Evolutionary conservation across 2,113 vertebrate genomes (phyloP), one percentile per base, ranked within the genome.

Genomic region (Paraplagusia blochii): DNA sequence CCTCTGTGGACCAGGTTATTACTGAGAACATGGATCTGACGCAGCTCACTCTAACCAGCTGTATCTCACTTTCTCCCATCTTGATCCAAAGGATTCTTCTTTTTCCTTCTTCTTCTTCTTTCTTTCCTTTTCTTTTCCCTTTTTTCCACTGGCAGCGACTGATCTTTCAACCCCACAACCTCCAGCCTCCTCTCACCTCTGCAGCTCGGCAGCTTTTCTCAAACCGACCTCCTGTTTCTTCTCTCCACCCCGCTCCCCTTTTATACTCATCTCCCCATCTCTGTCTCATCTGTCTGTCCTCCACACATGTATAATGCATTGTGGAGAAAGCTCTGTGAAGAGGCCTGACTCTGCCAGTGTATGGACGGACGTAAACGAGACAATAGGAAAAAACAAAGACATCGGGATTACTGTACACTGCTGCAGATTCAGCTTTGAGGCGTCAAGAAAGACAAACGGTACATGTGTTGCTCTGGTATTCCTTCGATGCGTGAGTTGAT

Each of bases 261-360:
- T 18, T 33, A 40, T 58, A 46, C 58, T 52, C 59, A 54, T 74
- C 69, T 56, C 53, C 35, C 61, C 65, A 68, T 70, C 74, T 69
- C 47, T 45, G 65, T 74, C 74, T 79, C 64, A 79, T 84, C 66
- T 65, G 62, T 73, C 69, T 78, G 79, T 74, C 73, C 76, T 58
- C 63, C 70, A 55, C 54, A 47, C 82, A 90, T 88, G 80, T 86
- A 86, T 90, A 90, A 90, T 91, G 79, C 78, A 90, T 87, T 70
- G 66, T 63, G 44, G 69, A 61, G 53, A 63, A 55, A 67, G 75
- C 73, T 56, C 82, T 79, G 76, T 39, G 69, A 69, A 70, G 59
- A 84, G 77, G 77, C 58, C 69, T 83, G 86, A 74, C 84, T 76
- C 68, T 76, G 80, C 82, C 82, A 84, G 85, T 85, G 85, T 29